Base-by-base conservation (phyloP, 2,888 invertebrate species). In the Philereme vetulata region DNA sequence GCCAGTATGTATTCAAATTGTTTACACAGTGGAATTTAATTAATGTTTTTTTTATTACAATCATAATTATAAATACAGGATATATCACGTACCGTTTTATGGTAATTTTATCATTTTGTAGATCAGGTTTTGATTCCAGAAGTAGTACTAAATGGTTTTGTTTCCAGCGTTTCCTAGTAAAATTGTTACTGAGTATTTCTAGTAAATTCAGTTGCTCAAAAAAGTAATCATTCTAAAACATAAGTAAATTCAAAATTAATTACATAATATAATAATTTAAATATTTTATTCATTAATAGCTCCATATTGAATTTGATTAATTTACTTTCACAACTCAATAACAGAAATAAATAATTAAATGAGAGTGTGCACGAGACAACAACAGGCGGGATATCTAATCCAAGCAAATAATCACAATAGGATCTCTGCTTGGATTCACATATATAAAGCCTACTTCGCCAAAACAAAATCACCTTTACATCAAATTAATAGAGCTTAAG, bases 331-430 rank as follows among this genome's bases (percentile, higher is more conserved):
- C 56, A 56, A 61, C 51, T 69, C 54, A 68, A 72, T 74, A 74
- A 70, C 72, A 71, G 44, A 73, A 74, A 64, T 63, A 63, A 65
- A 62, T 67, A 60, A 64, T 53, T 63, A 58, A 62, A 63, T 58
- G 58, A 76, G 68, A 72, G 72, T 71, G 69, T 68, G 71, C 68
- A 72, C 73, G 71, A 66, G 62, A 66, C 72, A 76, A 76, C 76
- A 74, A 71, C 75, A 72, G 70, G 70, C 62, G 60, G 69, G 76
- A 79, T 79, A 80, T 74, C 77, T 82, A 80, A 81, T 80, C 77
- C 75, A 66, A 79, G 76, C 76, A 78, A 78, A 81, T 77, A 77
- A 79, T 78, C 73, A 80, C 76, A 80, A 79, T 77, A 73, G 71
- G 63, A 68, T 57, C 54, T 62, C 57, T 71, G 70, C 75, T 72